Conservation (phyloP, 1,140 invertebrate species). For the Rhynchophorus ferrugineus region DNA sequence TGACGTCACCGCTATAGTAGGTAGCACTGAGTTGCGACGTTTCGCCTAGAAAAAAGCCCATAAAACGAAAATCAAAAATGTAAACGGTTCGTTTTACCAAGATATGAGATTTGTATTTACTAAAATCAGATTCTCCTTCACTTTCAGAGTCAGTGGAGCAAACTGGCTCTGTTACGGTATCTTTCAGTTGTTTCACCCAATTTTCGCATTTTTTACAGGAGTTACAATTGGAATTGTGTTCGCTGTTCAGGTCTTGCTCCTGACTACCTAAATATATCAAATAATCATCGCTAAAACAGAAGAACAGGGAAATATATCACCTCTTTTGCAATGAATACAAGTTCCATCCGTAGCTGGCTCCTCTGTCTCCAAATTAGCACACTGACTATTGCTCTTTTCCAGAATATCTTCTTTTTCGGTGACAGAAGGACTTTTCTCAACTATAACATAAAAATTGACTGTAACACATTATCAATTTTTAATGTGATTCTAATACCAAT, state of each 20-base stretch:
- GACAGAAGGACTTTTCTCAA: not conserved
- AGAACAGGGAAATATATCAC: too few relatives aligned
- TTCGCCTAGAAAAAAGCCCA: conserved; percentile 13
- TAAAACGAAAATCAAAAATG: too few relatives aligned
- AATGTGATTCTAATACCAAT: not conserved
- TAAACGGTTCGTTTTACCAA: too few relatives aligned
- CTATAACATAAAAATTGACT: not conserved
- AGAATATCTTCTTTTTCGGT: not conserved
- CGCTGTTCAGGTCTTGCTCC: conserved; percentile 7
- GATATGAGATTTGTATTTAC: conserved; percentile 16
- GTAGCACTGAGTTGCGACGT: conserved; percentile 13
- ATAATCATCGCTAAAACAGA: not conserved
- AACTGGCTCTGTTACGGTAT: conserved; percentile 15
- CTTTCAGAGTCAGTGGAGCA: conserved; percentile 27
- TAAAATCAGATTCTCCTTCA: conserved; percentile 22
- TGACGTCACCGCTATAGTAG: conserved; percentile 15
- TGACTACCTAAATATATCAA: conserved; percentile 12
- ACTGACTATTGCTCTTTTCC: too few relatives aligned
- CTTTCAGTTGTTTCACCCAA: conserved; percentile 36
- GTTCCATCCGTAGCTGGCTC: conserved; percentile 2
- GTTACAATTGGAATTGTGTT: conserved; percentile 17
- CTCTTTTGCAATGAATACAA: conserved; percentile 18
- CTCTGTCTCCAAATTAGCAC: too few relatives aligned
- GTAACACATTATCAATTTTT: not conserved
- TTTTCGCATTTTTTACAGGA: conserved; percentile 34